Evolutionary conservation across 1,140 invertebrate species (phyloP), one percentile per base, ranked within the genome.

Genomic region (Ylistrum balloti): DNA sequence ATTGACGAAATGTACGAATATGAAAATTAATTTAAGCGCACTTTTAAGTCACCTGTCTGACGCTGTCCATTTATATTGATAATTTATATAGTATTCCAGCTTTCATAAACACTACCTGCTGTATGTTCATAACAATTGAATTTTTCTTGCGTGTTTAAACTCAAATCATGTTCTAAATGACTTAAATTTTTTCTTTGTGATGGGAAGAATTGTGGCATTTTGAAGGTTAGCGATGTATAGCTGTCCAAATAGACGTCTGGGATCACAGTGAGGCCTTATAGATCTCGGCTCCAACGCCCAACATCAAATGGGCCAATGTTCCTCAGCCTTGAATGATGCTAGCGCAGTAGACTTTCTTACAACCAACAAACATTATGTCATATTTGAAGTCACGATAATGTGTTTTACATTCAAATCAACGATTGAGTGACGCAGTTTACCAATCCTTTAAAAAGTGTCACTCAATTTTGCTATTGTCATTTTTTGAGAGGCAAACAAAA

Each of bases 1-100:
- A n/a, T 74, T 74, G 56, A 74, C 56, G 56, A 74, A 74, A 74
- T 74, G 56, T 74, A 74, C n/a, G 56, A 74, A 74, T 74, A 74
- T 74, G n/a, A 74, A 74, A 74, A 74, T 74, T 74, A 74, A 74
- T 74, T 74, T 74, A 74, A 17, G 56, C 20, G 56, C 56, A n/a
- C 56, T 74, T 11, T 74, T 74, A 38, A 74, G 56, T 74, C 22
- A n/a, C 22, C 56, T 74, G 56, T 74, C 56, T 74, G 28, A n/a
- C 28, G 56, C 13, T 28, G 56, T n/a, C 56, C 56, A 74, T 74
- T 74, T 28, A 74, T 74, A 74, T 74, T 28, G 56, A 74, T 74
- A 74, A 74, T 74, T 74, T n/a, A 74, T 74, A 74, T 74, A 74
- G 28, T 74, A 74, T 74, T 17, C 56, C 0, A 74, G 56, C 56